Evolutionary conservation across 2,888 invertebrate species (phyloP).

Genomic region (Caenorhabditis angaria): DNA sequence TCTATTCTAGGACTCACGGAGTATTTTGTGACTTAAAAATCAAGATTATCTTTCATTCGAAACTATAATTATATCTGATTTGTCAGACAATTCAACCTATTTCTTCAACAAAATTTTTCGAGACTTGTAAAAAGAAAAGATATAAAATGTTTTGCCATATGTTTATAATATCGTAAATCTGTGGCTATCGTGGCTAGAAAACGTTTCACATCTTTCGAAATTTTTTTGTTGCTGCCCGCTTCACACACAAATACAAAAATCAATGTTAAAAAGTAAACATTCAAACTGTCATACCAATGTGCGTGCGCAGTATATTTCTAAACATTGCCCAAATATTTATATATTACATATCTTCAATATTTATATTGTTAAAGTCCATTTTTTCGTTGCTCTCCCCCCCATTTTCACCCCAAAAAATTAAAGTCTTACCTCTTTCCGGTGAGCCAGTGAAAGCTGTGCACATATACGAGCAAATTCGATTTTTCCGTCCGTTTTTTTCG

Average conservation of each 20-base stretch:
- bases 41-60: too few species aligned
- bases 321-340: conserved; percentile 4
- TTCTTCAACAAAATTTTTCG: too few species aligned
- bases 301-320: conserved; percentile 1
- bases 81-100: too few species aligned
- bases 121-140: neutral
- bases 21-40: too few species aligned
- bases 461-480: conserved; percentile 4
- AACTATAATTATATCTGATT: too few species aligned
- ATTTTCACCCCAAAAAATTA: neutral
- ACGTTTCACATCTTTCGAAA: neutral
- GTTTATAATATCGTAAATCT: neutral
- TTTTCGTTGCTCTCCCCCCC: too few species aligned
- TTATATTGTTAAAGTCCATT: neutral
- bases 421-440: neutral
- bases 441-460: neutral
- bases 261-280: conserved; percentile 4
- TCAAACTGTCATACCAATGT: conserved; percentile 4
- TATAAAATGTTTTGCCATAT: neutral
- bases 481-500: conserved; percentile 2
- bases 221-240: neutral
- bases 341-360: neutral
- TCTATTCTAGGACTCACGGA: too few species aligned
- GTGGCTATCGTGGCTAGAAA: neutral
- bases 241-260: conserved; percentile 4